Base-by-base conservation (phyloP, 2,797 vertebrate genomes). In the Pseudochromis fuscus region DNA sequence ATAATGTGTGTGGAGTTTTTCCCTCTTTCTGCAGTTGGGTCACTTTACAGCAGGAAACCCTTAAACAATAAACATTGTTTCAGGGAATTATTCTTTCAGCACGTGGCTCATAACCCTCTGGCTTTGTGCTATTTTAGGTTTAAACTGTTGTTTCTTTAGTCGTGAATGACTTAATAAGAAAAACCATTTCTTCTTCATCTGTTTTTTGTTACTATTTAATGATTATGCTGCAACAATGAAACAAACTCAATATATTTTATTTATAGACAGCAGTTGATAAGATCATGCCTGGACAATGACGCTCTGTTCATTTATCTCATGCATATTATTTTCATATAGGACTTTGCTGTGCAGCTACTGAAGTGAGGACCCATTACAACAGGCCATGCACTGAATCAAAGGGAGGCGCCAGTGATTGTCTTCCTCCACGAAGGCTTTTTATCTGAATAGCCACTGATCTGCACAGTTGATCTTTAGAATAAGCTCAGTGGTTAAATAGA, bases 391-490 rank as follows among this genome's bases (percentile, higher is more conserved):
- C 38, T 49, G 23, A 80, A 65, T 70, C 12, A 48, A 48, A 63
- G 0, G 19, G 45, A 56, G 37, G 3, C 44, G 23, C 9, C 13
- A 3, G 11, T 59, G 52, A 67, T 62, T 75, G 33, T 63, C 33
- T n/a, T 53, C 46, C 19, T 52, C 51, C 15, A 33, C 56, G 48
- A 56, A 75, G 56, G 46, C 48, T 33, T 44, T 61, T 65, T 42
- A 69, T 80, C 53, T 51, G 25, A 81, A 75, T 38, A 9, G 31
- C 50, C 18, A 19, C 21, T 37, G 44, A 75, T 77, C 74, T 61
- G 58, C 44, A 31, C 55, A 68, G 69, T 21, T 73, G 25, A 59
- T 73, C 55, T 50, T 59, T 15, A 67, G 69, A 61, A 77, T 67
- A 61, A 67, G 27, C 65, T 55, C 7, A 15, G 24, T 33, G 37